phyloP scores from a whole-genome alignment of 2,113 vertebrate genomes.

The Tetrao urogallus region DNA sequence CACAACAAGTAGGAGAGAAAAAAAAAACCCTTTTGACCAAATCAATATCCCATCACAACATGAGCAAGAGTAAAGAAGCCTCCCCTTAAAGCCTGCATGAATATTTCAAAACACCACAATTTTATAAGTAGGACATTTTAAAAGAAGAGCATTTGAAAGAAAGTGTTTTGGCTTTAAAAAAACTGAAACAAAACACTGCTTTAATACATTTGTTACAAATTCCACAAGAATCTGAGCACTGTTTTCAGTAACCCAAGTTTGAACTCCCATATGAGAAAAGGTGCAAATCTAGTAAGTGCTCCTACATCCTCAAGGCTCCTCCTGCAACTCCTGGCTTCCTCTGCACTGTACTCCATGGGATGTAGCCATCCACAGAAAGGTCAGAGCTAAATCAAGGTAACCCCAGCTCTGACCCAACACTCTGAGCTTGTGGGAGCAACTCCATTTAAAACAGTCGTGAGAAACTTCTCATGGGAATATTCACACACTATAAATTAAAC shows the following conservation, averaged over 20 bases:
- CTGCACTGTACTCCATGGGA: not conserved
- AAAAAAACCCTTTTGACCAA: not conserved
- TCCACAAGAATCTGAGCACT: not conserved
- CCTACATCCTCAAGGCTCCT: not conserved
- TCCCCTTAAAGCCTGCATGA: not conserved
- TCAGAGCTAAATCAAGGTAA: not conserved
- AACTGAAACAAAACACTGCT: not conserved
- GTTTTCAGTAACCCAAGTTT: not conserved
- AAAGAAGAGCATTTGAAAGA: not conserved
- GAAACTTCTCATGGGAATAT: not conserved
- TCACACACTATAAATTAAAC: not conserved
- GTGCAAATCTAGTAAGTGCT: not conserved
- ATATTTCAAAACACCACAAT: not conserved
- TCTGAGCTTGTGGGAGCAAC: not conserved
- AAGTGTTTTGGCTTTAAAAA: not conserved
- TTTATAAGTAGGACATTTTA: not conserved
- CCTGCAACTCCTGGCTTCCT: not conserved
- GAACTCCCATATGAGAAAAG: not conserved
- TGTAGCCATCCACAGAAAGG: accelerated
- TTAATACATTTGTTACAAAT: not conserved
- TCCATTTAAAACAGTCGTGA: not conserved
- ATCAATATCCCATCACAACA: not conserved
- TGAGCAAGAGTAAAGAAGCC: not conserved
- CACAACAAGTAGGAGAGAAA: not conserved
- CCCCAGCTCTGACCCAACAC: not conserved